Conservation (phyloP, 1,140 invertebrate species). For the Anthonomus grandis region DNA sequence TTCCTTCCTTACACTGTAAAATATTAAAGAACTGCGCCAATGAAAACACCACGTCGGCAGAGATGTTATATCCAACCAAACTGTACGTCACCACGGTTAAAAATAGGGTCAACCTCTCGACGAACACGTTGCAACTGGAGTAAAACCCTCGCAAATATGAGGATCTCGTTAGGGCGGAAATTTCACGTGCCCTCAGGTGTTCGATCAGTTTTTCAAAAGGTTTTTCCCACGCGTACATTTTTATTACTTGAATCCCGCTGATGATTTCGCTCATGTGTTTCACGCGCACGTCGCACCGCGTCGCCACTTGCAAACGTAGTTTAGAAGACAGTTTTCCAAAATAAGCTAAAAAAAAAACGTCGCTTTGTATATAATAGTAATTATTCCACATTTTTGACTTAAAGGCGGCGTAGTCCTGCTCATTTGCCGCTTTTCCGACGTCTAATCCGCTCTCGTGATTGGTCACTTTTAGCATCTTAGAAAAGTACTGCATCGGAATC, state of each 20-base stretch:
- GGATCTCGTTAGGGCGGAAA: conserved; percentile 63
- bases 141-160: conserved; percentile 71
- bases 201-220: conserved; percentile 61
- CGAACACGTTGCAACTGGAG: conserved; percentile 66
- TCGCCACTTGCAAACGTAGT: conserved; percentile 57
- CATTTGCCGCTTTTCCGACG: no score
- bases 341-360: conserved; percentile 44
- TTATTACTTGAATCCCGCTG: conserved; percentile 69
- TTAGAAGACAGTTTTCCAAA: conserved; percentile 55
- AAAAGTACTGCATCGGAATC: no score
- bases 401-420: no score
- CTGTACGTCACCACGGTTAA: conserved; percentile 69
- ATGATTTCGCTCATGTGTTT: conserved; percentile 80
- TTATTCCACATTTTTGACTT: no score
- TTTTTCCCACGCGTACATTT: conserved; percentile 79
- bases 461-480: no score
- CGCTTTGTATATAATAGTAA: no score
- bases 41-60: conserved; percentile 67
- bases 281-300: conserved; percentile 67
- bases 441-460: no score
- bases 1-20: conserved; percentile 45
- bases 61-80: conserved; percentile 60
- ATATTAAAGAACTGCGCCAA: conserved; percentile 70
- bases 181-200: conserved; percentile 58
- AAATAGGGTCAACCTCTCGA: conserved; percentile 70